Percentiles rank a stretch among this genome's conserved stretches.
These are phyloP conservation scores for Progne subis DNA, from an alignment of 2,113 vertebrate species.

Conservation along the genomic window DNA sequence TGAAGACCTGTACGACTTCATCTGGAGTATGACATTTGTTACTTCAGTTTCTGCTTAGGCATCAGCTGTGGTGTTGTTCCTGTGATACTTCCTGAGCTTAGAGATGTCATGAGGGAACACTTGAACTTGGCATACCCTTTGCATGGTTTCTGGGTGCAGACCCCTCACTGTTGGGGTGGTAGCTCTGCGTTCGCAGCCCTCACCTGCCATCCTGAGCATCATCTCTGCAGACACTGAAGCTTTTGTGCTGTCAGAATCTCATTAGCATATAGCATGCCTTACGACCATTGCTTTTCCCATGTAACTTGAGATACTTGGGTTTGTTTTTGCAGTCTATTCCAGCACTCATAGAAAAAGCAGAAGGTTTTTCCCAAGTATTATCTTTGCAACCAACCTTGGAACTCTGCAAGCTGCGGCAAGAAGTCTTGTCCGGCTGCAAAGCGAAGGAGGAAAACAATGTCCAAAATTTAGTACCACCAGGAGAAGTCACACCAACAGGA, in stretches of 20 bases:
- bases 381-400: constrained; percentile 73
- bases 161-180: not conserved
- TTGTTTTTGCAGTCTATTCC: constrained; percentile 79
- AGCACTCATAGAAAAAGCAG: constrained; percentile 80
- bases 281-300: not conserved
- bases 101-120: not conserved
- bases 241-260: not conserved
- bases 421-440: constrained; percentile 63
- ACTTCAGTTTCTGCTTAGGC: not conserved
- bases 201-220: not conserved
- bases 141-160: not conserved
- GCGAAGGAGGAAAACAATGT: not conserved
- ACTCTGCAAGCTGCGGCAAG: constrained; percentile 77
- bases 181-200: not conserved
- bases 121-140: not conserved
- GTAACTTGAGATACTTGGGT: not conserved
- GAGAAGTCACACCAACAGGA: constrained; percentile 71
- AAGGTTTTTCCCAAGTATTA: constrained; percentile 83
- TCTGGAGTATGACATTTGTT: not conserved
- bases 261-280: not conserved
- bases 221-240: not conserved
- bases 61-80: not conserved
- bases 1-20: not conserved
- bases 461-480: not conserved
- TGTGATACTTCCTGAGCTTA: not conserved